Base-by-base conservation (phyloP, 2,797 vertebrate genomes). In the Myotis myotis region DNA sequence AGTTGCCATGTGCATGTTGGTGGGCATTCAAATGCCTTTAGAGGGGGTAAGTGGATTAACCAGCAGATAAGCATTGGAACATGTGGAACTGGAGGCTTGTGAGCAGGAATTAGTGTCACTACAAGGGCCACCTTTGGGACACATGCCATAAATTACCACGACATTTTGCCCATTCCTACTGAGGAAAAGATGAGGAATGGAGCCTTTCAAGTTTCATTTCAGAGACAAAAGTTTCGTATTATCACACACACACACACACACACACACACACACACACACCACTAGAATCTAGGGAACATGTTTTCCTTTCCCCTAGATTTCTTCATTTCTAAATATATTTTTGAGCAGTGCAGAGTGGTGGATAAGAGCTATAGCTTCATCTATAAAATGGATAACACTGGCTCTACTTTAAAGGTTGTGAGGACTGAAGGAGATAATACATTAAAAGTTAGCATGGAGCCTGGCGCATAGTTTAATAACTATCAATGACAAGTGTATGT, bases 281-380 rank as follows among this genome's bases (percentile, higher is more conserved):
- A n/a, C 8, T 13, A 62, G 70, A 79, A 51, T 81, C 49, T 44
- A 51, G 49, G 41, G 12, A 51, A 36, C 55, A 64, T 71, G 81
- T 7, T 74, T 83, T 94, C 47, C 13, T 44, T 2, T 71, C 60
- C 36, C 53, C 76, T 20, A 16, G 53, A 36, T 13, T 83, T 66
- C 95, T 93, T 93, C 87, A 78, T 83, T 57, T 83, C 75, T 84
- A 74, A 49, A 72, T 20, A 71, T 9, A 79, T 20, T 88, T 72
- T 28, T 68, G 57, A 68, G 49, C 41, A 4, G 22, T 90, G 15
- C 25, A 44, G 51, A 83, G 9, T 19, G 49, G 79, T 41, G 94
- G 62, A 87, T 82, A 2, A 49, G 68, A 79, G 47, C 47, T 41
- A 57, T 1, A 16, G 57, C 64, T 30, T 76, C 38, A 66, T 41